Evolutionary conservation across 2,888 invertebrate genomes (phyloP).

Genomic region (Hydrotaea cyrtoneurina): DNA sequence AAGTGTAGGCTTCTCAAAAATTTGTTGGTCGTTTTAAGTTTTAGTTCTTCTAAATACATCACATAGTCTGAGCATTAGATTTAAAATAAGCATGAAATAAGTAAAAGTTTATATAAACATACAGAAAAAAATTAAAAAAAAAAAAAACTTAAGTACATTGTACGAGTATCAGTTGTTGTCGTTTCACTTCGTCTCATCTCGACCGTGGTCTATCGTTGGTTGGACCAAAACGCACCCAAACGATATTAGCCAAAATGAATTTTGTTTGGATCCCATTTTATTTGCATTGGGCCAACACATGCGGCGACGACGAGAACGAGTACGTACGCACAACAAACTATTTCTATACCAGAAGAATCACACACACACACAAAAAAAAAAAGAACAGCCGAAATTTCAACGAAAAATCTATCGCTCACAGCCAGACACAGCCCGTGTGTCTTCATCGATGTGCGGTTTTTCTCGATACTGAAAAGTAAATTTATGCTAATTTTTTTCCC

Average conservation of each 20-base stretch:
- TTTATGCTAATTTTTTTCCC: constrained; percentile 50
- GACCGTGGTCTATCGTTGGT: not conserved
- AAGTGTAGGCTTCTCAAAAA: not conserved
- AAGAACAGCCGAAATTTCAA: constrained; percentile 8
- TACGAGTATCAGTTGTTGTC: not conserved
- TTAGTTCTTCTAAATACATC: not conserved
- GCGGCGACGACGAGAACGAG: not conserved
- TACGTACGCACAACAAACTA: constrained; percentile 4
- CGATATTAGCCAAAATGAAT: constrained; percentile 33
- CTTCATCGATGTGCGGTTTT: constrained; percentile 31
- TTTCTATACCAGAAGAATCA: constrained; percentile 10
- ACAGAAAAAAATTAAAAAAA: too few relatives aligned
- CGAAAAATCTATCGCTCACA: constrained; percentile 38
- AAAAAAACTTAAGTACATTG: constrained; percentile 42
- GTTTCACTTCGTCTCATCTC: not conserved
- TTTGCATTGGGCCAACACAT: constrained; percentile 44
- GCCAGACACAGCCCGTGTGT: constrained; percentile 38
- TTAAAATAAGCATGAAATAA: constrained; percentile 36
- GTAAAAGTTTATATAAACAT: constrained; percentile 44
- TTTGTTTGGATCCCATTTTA: constrained; percentile 30
- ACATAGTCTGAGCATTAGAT: constrained; percentile 40
- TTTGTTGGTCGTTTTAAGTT: not conserved
- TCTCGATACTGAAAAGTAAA: constrained; percentile 8
- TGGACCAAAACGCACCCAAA: not conserved
- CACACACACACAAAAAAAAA: constrained; percentile 16